Base-by-base conservation (phyloP, 2,888 invertebrate genomes). In the Diadegma fenestrale region DNA sequence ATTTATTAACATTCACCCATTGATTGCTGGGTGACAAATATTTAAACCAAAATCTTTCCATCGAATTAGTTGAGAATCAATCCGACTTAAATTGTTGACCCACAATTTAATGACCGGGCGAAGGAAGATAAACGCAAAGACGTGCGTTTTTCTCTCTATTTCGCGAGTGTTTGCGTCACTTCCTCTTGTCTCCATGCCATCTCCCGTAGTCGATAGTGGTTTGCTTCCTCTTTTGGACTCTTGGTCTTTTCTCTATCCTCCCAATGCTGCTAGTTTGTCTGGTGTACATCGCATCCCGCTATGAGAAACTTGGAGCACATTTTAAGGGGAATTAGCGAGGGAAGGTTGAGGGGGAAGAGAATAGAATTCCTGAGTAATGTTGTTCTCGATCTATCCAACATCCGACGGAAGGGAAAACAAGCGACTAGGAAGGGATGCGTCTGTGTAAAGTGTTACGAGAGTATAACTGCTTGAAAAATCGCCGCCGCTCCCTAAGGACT, bases 261-360 rank as follows among this genome's bases (percentile, higher is more conserved):
- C 58, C 8, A 19, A 48, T 82, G 45, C 48, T 61, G 8, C 33
- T 5, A 19, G 58, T 26, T 41, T 19, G 54, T 77, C 30, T 48
- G 37, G 43, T 30, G 41, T 41, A 63, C 33, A 73, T 75, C 58
- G 54, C 68, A 73, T 86, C 82, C 78, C 66, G 64, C 71, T 81
- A 84, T 89, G 86, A 87, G 73, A 68, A 87, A 87, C 82, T 86
- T 82, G 68, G 71, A 83, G 81, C 80, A 80, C 88, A 82, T 88
- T 89, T 88, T 83, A 86, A 84, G 63, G 58, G 80, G 72, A 84
- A 88, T 89, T 88, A 89, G 86, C 82, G 69, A 64, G 77, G 43
- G 54, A 48, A 61, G 61, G 61, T 17, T 58, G 12, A 12, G 37
- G 58, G 8, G 41, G 8, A 37, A 17, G 33, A 80, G 22, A 22